Percentiles rank a stretch among this genome's conserved stretches.
These are phyloP conservation scores for Reinhardtius hippoglossoides DNA, from an alignment of 2,113 vertebrate genomes.

Conservation along the genomic window DNA sequence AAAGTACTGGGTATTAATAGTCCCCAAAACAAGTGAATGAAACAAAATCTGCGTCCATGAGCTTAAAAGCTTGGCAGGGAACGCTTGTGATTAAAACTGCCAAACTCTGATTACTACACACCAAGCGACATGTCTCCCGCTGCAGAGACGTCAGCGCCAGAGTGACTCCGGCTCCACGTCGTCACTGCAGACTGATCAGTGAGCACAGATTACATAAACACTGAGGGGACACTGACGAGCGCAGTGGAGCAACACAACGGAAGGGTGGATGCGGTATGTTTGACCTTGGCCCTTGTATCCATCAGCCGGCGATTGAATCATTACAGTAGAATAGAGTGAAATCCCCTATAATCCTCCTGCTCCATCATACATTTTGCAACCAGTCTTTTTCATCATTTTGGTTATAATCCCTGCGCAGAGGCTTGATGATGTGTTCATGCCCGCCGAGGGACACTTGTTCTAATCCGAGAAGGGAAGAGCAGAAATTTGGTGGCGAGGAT, in stretches of 20 bases:
- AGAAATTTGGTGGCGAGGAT: conserved; percentile 28
- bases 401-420: conserved; percentile 61
- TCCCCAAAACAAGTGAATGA: conserved; percentile 59
- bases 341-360: conserved; percentile 76
- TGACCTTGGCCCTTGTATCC: conserved; percentile 39
- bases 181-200: conserved; percentile 45
- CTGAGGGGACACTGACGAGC: background rate
- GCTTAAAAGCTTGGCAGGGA: conserved; percentile 73
- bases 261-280: background rate
- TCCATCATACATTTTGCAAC: conserved; percentile 61
- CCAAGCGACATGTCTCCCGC: conserved; percentile 39
- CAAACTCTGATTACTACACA: conserved; percentile 67
- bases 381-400: conserved; percentile 69
- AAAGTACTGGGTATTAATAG: conserved; percentile 55
- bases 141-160: conserved; percentile 46
- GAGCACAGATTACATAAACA: conserved; percentile 45
- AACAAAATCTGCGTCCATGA: conserved; percentile 55
- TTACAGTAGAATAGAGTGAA: conserved; percentile 58
- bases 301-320: conserved; percentile 51
- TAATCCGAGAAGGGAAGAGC: conserved; percentile 45
- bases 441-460: conserved; percentile 29
- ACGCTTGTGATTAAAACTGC: conserved; percentile 64
- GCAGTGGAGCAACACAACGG: background rate
- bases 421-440: conserved; percentile 51
- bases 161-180: conserved; percentile 45